Percentiles rank a stretch among this genome's conserved stretches.
These are phyloP conservation scores for Avahi laniger DNA, from an alignment of 2,797 vertebrate species.

Conservation along the genomic window DNA sequence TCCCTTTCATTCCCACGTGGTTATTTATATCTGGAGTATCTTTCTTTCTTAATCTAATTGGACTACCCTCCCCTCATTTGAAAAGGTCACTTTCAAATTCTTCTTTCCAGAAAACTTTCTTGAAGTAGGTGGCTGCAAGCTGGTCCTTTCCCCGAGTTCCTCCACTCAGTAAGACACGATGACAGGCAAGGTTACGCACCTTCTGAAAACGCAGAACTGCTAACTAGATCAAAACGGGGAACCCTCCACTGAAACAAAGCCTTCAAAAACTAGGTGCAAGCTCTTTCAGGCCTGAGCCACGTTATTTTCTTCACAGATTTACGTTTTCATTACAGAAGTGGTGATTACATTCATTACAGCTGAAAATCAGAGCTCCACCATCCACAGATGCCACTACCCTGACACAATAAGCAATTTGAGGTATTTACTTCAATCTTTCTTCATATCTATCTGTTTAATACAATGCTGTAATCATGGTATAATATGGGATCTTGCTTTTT, in stretches of 20 bases:
- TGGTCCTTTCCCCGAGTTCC: background rate
- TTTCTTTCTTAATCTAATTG: conserved; percentile 62
- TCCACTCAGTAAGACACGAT: background rate
- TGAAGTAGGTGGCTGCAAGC: background rate
- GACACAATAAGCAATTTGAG: background rate
- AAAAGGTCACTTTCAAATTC: conserved; percentile 69
- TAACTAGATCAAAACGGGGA: background rate
- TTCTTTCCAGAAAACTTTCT: conserved; percentile 58
- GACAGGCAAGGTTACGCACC: background rate
- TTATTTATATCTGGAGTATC: conserved; percentile 73
- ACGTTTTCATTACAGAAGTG: conserved; percentile 20
- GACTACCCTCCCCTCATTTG: conserved; percentile 6
- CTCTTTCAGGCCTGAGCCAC: background rate
- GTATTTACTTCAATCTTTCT: background rate
- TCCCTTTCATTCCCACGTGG: conserved; percentile 52
- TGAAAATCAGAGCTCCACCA: conserved; percentile 10
- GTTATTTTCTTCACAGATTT: background rate
- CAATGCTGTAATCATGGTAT: background rate
- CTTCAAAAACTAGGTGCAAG: background rate
- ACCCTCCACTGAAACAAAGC: background rate
- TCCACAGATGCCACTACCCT: background rate
- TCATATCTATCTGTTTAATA: background rate
- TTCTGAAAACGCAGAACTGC: background rate
- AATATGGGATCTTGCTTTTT: conserved; percentile 19
- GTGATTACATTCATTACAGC: background rate